Evolutionary conservation across 2,113 vertebrate genomes (phyloP), one percentile per base, ranked within the genome.

Genomic region (Romanogobio albipinnatus): DNA sequence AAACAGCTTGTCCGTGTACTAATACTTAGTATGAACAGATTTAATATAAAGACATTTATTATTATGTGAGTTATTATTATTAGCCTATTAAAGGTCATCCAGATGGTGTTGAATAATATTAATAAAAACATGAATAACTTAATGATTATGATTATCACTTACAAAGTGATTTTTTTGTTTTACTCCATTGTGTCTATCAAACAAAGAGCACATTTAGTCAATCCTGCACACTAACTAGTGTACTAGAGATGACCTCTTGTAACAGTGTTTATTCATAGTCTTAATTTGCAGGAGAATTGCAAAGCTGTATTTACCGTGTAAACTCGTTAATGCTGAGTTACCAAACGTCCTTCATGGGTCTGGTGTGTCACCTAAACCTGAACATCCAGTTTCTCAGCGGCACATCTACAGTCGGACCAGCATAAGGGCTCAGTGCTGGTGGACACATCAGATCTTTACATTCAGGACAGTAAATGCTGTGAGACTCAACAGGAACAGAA

Each of bases 251-350:
- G 8, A 51, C 15, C 77, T 10, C 53, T 14, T 39, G 3, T 19
- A 39, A 36, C 43, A n/a, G 19, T 56, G 17, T 39, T 71, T 70
- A 53, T 70, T 68, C 9, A 14, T 53, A 14, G 45, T 51, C 58
- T 22, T 47, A 19, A 22, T 59, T 45, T 62, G 36, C 56, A 56
- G 74, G 24, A 43, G 17, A 61, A 43, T 36, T 56, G 13, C 47
- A 56, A 43, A 68, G 29, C 64, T 86, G 88, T 90, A 89, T 94
- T 93, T 90, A 89, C 77, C 11, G 68, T 91, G 87, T 90, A 91
- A 92, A 92, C 87, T 17, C 71, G 53, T 82, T 75, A 86, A 47
- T 59, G 66, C 15, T 49, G 51, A 85, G 56, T 79, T 36, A 79
- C 81, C 79, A 33, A 59, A 59, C 77, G 89, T 83, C 86, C 87